These are phyloP conservation scores for Actinostola sp. DNA, from an alignment of 92 coral and sea anemone genomes.

Conservation along the genomic window DNA sequence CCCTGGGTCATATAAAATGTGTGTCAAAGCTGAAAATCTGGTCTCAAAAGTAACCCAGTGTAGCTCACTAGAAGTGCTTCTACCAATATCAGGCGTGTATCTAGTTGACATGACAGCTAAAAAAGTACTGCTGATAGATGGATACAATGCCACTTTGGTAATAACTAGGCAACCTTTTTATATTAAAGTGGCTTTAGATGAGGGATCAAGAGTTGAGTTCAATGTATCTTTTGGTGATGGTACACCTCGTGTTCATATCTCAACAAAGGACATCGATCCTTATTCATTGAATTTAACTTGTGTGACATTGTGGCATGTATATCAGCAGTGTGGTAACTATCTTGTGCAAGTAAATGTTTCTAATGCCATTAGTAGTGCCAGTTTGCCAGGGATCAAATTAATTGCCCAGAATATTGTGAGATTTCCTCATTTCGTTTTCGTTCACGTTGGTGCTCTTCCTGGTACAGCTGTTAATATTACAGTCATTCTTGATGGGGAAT, in stretches of 20 bases:
- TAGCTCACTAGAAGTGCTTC: conserved; percentile 11
- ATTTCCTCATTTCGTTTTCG: background rate
- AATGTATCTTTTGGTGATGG: conserved; percentile 52
- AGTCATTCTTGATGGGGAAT: background rate
- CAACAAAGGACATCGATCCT: background rate
- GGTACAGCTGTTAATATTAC: conserved; percentile 12
- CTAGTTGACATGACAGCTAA: conserved; percentile 40
- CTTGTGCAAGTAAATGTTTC: conserved; percentile 27
- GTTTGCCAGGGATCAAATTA: conserved; percentile 20
- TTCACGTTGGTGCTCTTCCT: conserved; percentile 6
- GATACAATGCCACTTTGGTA: conserved; percentile 7
- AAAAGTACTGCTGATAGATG: background rate
- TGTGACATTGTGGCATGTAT: conserved; percentile 29
- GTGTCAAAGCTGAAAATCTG: conserved; percentile 47
- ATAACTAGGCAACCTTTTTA: background rate
- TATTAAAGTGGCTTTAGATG: conserved; percentile 29
- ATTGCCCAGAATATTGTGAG: background rate
- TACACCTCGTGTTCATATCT: background rate
- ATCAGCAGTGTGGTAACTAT: conserved; percentile 45
- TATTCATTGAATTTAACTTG: conserved; percentile 18
- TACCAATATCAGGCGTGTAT: conserved; percentile 42
- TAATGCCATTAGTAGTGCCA: conserved; percentile 41
- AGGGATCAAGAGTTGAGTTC: conserved; percentile 55
- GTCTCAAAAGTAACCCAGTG: conserved; percentile 42
- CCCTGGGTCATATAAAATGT: conserved; percentile 39